These are phyloP conservation scores for Blomia tropicalis DNA, from an alignment of 2,888 invertebrate genomes.

Conservation along the genomic window DNA sequence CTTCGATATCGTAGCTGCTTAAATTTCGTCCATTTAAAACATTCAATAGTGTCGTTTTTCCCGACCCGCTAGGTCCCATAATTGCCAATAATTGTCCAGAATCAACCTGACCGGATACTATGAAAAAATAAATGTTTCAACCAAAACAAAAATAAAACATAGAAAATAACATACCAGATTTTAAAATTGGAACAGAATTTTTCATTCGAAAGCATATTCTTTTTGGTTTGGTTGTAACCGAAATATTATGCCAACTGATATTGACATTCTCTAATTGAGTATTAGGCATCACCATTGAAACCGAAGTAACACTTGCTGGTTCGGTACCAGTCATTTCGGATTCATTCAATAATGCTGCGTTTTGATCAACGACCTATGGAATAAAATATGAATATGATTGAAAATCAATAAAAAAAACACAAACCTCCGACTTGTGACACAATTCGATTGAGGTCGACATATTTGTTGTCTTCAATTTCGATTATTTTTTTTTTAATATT, in stretches of 20 bases:
- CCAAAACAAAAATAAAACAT: neutral
- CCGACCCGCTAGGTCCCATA: constrained; percentile 55
- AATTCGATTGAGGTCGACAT: neutral
- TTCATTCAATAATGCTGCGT: neutral
- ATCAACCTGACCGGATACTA: constrained; percentile 64
- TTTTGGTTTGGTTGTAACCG: neutral
- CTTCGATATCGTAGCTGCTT: constrained; percentile 40
- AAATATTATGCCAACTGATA: constrained; percentile 7
- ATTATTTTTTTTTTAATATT: neutral
- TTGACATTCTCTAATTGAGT: neutral
- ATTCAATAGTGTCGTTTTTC: constrained; percentile 84
- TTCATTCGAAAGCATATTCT: neutral
- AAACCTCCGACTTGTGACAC: neutral
- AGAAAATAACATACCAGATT: neutral
- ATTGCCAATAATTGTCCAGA: constrained; percentile 72
- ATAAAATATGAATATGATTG: neutral
- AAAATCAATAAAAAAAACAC: neutral
- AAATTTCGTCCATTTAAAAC: constrained; percentile 56
- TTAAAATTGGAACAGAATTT: neutral
- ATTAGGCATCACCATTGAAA: too few species aligned
- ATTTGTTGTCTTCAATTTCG: neutral
- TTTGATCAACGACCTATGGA: neutral
- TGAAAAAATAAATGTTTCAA: neutral
- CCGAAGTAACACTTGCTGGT: too few species aligned
- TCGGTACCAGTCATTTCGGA: too few species aligned